Percentiles rank a stretch among this genome's conserved stretches.
phyloP scores from a whole-genome alignment of 2,113 vertebrate species.

The Apodemus sylvaticus region DNA sequence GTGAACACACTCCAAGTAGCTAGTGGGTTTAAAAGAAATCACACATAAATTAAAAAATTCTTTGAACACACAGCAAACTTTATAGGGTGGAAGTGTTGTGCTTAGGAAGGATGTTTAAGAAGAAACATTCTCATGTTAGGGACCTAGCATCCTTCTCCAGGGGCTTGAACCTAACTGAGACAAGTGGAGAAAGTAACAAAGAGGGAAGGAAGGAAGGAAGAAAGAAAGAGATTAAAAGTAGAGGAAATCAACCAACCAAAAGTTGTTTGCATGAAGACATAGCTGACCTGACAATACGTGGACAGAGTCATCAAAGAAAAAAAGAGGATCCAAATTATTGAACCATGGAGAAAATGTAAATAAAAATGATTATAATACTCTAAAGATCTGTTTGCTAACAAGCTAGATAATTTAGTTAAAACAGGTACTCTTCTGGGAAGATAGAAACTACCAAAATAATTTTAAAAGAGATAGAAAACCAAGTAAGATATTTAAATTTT shows the following conservation, averaged over 20 bases:
- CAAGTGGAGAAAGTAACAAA: neutral
- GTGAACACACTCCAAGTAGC: neutral
- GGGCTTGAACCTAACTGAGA: neutral
- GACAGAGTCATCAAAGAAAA: neutral
- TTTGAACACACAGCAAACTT: neutral
- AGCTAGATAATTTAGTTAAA: neutral
- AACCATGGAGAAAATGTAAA: neutral
- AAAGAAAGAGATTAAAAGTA: neutral
- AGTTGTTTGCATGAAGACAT: neutral
- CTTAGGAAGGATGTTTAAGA: neutral
- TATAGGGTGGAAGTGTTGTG: neutral
- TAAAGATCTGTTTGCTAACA: neutral
- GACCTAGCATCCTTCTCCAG: neutral
- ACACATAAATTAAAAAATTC: neutral
- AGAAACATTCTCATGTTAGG: neutral
- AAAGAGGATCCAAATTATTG: neutral
- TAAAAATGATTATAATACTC: neutral
- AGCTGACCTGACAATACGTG: neutral
- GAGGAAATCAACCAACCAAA: neutral
- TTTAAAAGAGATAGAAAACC: neutral
- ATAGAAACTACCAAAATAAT: neutral
- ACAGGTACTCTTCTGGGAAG: neutral
- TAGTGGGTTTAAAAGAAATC: neutral
- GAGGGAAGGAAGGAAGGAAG: no score
- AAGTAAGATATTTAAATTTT: neutral